Evolutionary conservation across 2,113 vertebrate genomes (phyloP).

Genomic region (Tyrannus savana): DNA sequence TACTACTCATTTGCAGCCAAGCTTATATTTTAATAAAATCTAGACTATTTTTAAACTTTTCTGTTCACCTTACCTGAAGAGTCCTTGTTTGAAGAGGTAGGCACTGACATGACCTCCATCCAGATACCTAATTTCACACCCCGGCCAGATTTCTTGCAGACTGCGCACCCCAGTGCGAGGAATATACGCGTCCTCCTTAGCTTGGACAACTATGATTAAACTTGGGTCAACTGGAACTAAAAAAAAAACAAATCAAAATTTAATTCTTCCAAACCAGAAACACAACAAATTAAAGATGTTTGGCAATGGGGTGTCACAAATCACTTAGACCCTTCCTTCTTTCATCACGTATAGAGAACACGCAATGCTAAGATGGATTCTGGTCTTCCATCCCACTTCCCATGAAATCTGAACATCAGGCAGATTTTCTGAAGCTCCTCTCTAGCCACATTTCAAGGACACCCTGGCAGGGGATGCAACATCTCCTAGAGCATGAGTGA

Average conservation of each 20-base stretch:
- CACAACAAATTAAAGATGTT: neutral
- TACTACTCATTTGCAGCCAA: neutral
- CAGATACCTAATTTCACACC: conserved; percentile 93
- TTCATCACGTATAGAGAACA: neutral
- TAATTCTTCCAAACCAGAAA: neutral
- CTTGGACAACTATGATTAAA: conserved; percentile 94
- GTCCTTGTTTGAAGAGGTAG: conserved; percentile 96
- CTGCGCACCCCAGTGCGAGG: conserved; percentile 94
- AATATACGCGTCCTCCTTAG: conserved; percentile 95
- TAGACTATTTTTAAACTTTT: neutral
- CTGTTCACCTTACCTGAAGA: conserved; percentile 85
- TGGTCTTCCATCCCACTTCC: neutral
- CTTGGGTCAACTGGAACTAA: conserved; percentile 94
- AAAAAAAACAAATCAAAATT: neutral
- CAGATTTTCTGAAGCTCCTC: neutral
- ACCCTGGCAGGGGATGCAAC: neutral
- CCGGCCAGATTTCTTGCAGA: conserved; percentile 96
- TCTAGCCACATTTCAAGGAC: neutral
- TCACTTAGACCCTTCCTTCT: neutral
- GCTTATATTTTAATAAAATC: neutral
- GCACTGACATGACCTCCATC: conserved; percentile 95
- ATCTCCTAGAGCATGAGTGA: neutral
- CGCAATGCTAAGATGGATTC: neutral
- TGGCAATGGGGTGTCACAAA: neutral
- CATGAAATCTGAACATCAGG: neutral